These are phyloP conservation scores for Cavia aperea DNA, from an alignment of 2,113 vertebrate species.

Conservation along the genomic window DNA sequence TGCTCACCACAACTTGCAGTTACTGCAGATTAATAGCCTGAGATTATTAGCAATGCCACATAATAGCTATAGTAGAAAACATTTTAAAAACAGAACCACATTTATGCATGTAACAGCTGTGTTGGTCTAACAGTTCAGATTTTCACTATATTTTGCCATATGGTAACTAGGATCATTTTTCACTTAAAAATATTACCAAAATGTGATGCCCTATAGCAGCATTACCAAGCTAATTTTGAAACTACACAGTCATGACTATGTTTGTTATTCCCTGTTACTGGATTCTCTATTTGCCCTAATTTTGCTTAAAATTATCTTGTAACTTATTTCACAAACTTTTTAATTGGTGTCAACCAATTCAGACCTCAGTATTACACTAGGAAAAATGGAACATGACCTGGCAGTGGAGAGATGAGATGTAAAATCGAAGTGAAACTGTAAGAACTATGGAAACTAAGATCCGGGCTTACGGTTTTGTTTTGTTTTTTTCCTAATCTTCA, in stretches of 20 bases:
- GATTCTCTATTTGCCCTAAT: background rate
- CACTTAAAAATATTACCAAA: constrained; percentile 65
- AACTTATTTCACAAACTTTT: background rate
- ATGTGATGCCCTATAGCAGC: background rate
- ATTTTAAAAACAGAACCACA: constrained; percentile 54
- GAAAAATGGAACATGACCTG: background rate
- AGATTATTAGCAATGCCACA: constrained; percentile 67
- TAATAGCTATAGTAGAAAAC: constrained; percentile 63
- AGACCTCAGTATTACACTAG: background rate
- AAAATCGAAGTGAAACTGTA: background rate
- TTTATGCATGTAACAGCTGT: constrained; percentile 71
- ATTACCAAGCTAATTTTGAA: background rate
- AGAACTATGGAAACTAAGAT: background rate
- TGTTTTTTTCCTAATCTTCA: background rate
- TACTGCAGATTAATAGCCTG: constrained; percentile 62
- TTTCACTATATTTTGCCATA: constrained; percentile 70
- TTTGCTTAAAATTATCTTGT: constrained; percentile 25
- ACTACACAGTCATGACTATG: background rate
- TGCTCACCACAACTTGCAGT: constrained; percentile 58
- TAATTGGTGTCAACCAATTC: background rate
- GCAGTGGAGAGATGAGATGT: background rate
- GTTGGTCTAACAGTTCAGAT: constrained; percentile 65
- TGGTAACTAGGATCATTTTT: constrained; percentile 73
- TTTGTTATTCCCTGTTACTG: background rate
- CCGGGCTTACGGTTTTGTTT: background rate